A percentile compares a stretch with the other conserved stretches of the same genome.
These are phyloP conservation scores for Sciurus carolinensis DNA, from an alignment of 2,797 vertebrate genomes.

Conservation along the genomic window DNA sequence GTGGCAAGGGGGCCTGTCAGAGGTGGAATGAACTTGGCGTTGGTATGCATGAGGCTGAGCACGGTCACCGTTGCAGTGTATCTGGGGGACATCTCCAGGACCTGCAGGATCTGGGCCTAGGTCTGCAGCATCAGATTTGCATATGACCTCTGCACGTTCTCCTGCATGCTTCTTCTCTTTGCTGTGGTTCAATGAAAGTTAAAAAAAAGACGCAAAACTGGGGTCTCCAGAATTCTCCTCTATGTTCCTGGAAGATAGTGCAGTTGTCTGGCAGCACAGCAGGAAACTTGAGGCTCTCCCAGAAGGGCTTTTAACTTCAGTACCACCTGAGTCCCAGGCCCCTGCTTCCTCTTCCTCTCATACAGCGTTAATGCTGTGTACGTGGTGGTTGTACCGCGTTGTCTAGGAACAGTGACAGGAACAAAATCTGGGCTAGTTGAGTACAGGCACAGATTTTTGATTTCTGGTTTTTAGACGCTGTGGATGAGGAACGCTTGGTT, in stretches of 20 bases:
- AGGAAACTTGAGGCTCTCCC: too few relatives aligned
- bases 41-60: not conserved
- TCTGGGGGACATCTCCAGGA: not conserved
- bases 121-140: not conserved
- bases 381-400: not conserved
- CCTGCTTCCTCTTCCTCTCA: too few relatives aligned
- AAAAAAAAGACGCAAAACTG: too few relatives aligned
- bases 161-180: not conserved
- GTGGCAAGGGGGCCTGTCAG: rapidly evolving
- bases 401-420: not conserved
- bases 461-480: not conserved
- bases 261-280: too few relatives aligned
- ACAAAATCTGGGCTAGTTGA: not conserved
- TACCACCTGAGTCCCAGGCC: too few relatives aligned
- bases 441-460: not conserved
- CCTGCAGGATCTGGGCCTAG: not conserved
- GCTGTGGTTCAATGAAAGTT: too few relatives aligned
- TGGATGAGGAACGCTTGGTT: not conserved
- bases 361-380: not conserved
- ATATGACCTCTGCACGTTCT: not conserved
- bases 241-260: too few relatives aligned
- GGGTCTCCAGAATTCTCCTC: too few relatives aligned
- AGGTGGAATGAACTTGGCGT: not conserved
- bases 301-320: too few relatives aligned
- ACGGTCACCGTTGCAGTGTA: not conserved